Evolutionary conservation across 2,797 vertebrate species (phyloP).

Genomic region (Mormyrus proboscirostris): DNA sequence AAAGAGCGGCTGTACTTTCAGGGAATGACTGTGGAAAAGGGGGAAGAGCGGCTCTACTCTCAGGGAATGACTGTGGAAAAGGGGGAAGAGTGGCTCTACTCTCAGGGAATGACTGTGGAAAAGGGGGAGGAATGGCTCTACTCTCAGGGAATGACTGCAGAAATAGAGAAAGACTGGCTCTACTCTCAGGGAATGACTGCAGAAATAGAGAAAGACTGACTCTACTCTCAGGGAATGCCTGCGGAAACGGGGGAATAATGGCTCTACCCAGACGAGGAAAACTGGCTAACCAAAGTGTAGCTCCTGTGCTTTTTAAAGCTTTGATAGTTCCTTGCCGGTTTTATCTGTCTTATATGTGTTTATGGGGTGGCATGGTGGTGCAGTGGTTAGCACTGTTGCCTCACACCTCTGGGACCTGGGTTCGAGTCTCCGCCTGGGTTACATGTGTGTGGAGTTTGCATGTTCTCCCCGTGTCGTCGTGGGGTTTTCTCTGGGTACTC

Average conservation of each 20-base stretch:
- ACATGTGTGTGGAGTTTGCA: too few relatives aligned
- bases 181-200: neutral
- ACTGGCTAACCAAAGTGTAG: neutral
- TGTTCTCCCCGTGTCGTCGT: too few relatives aligned
- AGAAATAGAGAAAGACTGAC: neutral
- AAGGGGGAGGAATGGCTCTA: too few relatives aligned
- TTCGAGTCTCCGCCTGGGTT: too few relatives aligned
- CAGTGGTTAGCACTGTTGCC: too few relatives aligned
- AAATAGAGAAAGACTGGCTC: neutral
- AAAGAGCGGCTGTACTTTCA: too few relatives aligned
- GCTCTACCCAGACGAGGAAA: neutral
- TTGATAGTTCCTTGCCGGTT: neutral
- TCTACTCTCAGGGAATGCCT: neutral
- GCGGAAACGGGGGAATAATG: neutral
- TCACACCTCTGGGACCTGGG: too few relatives aligned
- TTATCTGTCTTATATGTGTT: neutral
- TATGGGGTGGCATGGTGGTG: too few relatives aligned
- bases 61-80: neutral
- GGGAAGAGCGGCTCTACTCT: too few relatives aligned
- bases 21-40: too few relatives aligned
- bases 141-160: neutral
- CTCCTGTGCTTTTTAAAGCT: neutral
- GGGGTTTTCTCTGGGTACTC: too few relatives aligned
- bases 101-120: too few relatives aligned
- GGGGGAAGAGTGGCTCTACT: neutral